phyloP scores from a whole-genome alignment of 37 sponge, comb jelly and placozoan species.

The Eunapius fragilis region DNA sequence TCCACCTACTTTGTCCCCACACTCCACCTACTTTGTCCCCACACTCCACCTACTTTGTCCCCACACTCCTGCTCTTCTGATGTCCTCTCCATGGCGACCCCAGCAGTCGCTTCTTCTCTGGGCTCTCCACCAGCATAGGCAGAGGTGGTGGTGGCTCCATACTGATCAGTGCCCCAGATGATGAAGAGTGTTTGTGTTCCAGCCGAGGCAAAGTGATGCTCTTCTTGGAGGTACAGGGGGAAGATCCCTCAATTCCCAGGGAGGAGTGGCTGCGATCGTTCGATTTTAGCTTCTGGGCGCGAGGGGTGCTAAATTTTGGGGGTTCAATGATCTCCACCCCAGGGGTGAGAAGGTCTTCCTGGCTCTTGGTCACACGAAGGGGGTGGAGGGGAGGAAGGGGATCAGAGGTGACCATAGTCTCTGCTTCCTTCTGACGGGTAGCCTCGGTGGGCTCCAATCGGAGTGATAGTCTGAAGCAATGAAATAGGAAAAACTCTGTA shows the following conservation, averaged over 20 bases:
- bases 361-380: slow-evolving; percentile 46
- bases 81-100: slow-evolving; percentile 43
- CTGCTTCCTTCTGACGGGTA: not conserved
- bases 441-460: slow-evolving; percentile 30
- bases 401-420: not conserved
- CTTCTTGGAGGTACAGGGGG: not conserved
- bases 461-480: slow-evolving; percentile 22
- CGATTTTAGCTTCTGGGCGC: not conserved
- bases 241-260: not conserved
- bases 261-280: not conserved
- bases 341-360: slow-evolving; percentile 48
- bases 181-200: not conserved
- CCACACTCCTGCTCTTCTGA: slow-evolving; percentile 59
- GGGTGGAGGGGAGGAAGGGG: not conserved
- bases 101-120: not conserved
- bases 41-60: slow-evolving; percentile 63
- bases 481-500: too few relatives aligned
- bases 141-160: not conserved
- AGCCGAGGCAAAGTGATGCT: not conserved
- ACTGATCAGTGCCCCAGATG: not conserved
- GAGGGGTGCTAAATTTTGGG: not conserved
- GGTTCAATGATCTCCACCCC: not conserved
- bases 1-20: too few relatives aligned
- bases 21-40: not conserved
- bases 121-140: not conserved